Evolutionary conservation across 2,888 invertebrate genomes (phyloP), one percentile per base, ranked within the genome.

Genomic region (Asteroscopus sphinx): DNA sequence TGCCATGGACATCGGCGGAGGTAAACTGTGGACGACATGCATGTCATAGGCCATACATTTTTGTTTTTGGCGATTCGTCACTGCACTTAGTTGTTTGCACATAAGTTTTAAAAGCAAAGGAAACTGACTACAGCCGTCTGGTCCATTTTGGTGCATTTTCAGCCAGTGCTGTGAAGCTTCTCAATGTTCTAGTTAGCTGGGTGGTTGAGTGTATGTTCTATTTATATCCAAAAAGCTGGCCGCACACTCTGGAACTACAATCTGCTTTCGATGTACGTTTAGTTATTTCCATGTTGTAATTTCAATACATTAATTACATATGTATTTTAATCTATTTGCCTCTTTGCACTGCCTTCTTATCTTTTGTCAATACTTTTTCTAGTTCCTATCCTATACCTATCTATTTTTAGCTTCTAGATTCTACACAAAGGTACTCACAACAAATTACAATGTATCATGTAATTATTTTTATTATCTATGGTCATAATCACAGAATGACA

Each of bases 1-100:
- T 87, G 91, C 89, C 84, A 93, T 93, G 93, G 93, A 93, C 88
- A 81, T 83, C 90, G 87, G 84, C 88, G 93, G 92, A 93, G 93
- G 93, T 93, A 93, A 92, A 85, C 85, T 82, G 82, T 82, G 82
- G 68, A 85, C 83, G 77, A 85, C 80, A 77, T 91, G 92, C 90
- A 93, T 92, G 92, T 80, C 76, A 62, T 77, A 80, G 80, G 82
- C 79, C 80, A 73, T 76, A 76, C 65, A 67, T 78, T 80, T 68
- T 71, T 79, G 79, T 79, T 80, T 67, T 71, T 80, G 77, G 75
- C 78, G 76, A 78, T 68, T 73, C 81, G 82, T 82, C 88, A 88
- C 87, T 79, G 80, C 83, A 83, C 85, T 81, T 87, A 76, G 81
- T 83, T 86, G 60, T 77, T 83, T 87, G 91, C 91, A 91, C 89